These are phyloP conservation scores for Bombus confusus DNA, from an alignment of 1,140 invertebrate species.

Conservation along the genomic window DNA sequence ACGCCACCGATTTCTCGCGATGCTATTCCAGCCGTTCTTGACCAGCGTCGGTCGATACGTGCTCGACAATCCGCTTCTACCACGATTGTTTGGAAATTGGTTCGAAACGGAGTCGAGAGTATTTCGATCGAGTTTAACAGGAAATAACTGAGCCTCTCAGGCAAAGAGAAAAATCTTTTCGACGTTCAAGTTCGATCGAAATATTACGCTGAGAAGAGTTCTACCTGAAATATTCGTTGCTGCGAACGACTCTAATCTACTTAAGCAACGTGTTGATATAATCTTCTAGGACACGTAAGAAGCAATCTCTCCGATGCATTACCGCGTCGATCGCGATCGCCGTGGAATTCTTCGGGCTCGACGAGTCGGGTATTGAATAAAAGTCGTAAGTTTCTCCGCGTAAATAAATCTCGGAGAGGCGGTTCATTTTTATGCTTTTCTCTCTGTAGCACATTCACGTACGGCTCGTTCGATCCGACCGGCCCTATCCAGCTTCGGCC, in stretches of 20 bases:
- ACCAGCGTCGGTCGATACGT: too few species aligned
- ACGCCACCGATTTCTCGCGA: conserved; percentile 67
- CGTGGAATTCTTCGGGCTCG: background rate
- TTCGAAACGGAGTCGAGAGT: too few species aligned
- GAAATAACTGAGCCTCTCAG: too few species aligned
- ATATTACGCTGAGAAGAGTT: too few species aligned
- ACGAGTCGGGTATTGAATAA: conserved; percentile 43
- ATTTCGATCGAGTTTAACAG: too few species aligned
- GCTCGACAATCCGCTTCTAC: too few species aligned
- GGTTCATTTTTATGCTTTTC: conserved; percentile 48
- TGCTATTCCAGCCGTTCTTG: conserved; percentile 16
- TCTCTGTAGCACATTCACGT: conserved; percentile 56
- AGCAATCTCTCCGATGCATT: background rate
- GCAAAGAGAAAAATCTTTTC: too few species aligned
- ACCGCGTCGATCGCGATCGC: background rate
- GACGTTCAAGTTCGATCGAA: too few species aligned
- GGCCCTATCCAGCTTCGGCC: background rate
- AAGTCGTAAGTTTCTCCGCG: conserved; percentile 35
- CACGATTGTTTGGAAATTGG: too few species aligned
- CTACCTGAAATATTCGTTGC: background rate
- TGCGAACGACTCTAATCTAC: background rate
- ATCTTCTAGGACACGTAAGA: background rate
- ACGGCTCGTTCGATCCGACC: conserved; percentile 28
- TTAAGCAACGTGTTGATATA: background rate
- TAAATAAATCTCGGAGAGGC: conserved; percentile 50